Conservation (phyloP, 2,797 vertebrate genomes). For the Poecile montanus region DNA sequence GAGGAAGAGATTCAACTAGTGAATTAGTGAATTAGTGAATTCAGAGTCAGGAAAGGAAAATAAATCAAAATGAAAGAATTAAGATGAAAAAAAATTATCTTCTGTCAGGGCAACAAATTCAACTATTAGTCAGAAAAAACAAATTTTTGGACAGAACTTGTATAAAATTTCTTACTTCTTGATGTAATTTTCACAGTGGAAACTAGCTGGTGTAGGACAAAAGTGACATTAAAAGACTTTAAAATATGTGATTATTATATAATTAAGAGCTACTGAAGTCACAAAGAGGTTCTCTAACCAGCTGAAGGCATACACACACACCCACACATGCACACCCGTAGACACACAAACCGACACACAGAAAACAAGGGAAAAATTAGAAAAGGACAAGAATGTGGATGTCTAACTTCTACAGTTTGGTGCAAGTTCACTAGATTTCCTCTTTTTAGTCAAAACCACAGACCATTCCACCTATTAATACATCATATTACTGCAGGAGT, state of each 20-base stretch:
- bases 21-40: not conserved
- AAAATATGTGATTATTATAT: not conserved
- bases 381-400: not conserved
- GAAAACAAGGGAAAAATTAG: rapidly evolving
- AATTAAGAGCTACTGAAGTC: not conserved
- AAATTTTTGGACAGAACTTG: not conserved
- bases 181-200: not conserved
- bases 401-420: not conserved
- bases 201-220: not conserved
- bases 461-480: not conserved
- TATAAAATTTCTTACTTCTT: not conserved
- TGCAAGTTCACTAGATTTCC: not conserved
- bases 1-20: not conserved
- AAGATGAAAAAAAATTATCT: not conserved
- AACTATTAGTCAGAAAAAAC: not conserved
- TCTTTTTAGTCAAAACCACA: not conserved
- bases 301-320: not conserved
- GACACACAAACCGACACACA: not conserved
- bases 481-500: not conserved
- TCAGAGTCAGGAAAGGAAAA: not conserved
- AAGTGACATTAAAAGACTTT: not conserved
- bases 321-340: not conserved
- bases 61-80: not conserved
- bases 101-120: not conserved
- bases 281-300: not conserved